Conservation (phyloP, 2,888 invertebrate species). For the Helobdella robusta region DNA sequence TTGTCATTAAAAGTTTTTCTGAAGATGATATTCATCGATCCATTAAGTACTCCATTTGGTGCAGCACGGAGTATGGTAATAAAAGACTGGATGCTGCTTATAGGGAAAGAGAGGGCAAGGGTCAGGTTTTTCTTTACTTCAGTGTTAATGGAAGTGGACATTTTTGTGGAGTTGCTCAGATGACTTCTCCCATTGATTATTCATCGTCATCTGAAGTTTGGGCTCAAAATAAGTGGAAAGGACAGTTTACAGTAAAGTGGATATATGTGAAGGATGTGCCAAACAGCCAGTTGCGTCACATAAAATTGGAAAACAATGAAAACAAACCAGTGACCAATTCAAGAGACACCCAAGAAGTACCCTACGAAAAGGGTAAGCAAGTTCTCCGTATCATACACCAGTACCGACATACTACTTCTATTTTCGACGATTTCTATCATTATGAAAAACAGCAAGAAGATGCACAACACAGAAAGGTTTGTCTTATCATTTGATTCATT, state of each 20-base stretch:
- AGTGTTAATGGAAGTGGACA: constrained; percentile 95
- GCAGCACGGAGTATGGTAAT: constrained; percentile 92
- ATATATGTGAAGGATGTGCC: constrained; percentile 75
- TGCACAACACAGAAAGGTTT: constrained; percentile 51
- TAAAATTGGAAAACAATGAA: constrained; percentile 93
- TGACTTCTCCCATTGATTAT: constrained; percentile 89
- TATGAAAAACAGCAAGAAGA: constrained; percentile 91
- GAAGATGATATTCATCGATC: constrained; percentile 96
- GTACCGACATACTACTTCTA: constrained; percentile 77
- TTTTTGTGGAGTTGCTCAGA: constrained; percentile 97
- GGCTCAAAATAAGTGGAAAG: constrained; percentile 99
- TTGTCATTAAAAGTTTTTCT: constrained; percentile 94
- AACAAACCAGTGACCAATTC: constrained; percentile 97
- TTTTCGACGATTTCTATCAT: constrained; percentile 95
- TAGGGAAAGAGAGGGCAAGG: constrained; percentile 65
- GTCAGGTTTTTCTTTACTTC: constrained; percentile 78
- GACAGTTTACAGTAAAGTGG: constrained; percentile 93
- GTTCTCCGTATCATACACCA: constrained; percentile 81
- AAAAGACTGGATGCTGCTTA: constrained; percentile 86
- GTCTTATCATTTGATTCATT: background rate
- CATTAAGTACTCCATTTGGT: constrained; percentile 98
- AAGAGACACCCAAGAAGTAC: constrained; percentile 93
- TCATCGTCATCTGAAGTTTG: constrained; percentile 85
- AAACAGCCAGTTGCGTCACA: constrained; percentile 72
- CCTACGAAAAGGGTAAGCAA: constrained; percentile 78